Conservation (phyloP, 2,797 vertebrate species). For the Sebastes hopkinsi region DNA sequence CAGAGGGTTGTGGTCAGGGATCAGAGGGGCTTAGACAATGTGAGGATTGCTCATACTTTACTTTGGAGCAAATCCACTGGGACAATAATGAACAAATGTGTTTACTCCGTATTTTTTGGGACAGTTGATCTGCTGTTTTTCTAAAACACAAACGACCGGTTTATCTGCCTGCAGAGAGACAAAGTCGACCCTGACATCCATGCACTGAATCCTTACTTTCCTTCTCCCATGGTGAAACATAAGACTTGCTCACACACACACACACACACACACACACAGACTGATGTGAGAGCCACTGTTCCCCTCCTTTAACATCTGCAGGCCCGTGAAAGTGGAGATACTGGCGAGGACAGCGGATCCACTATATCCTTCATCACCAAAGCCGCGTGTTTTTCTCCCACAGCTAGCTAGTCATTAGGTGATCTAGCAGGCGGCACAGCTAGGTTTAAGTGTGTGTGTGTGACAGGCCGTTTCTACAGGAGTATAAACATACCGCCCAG, state of each 20-base stretch:
- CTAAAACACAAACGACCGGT: slow-evolving; percentile 22
- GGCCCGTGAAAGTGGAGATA: slow-evolving; percentile 44
- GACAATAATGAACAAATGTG: slow-evolving; percentile 3
- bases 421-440: slow-evolving; percentile 52
- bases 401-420: slow-evolving; percentile 63
- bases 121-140: not conserved
- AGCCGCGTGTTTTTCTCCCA: slow-evolving; percentile 22
- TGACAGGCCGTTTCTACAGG: slow-evolving; percentile 60
- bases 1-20: not conserved
- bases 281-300: slow-evolving; percentile 49
- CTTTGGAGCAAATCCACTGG: not conserved
- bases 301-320: slow-evolving; percentile 57
- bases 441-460: slow-evolving; percentile 47
- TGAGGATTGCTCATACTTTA: not conserved
- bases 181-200: not conserved
- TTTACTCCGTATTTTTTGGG: not conserved
- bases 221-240: slow-evolving; percentile 17
- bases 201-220: slow-evolving; percentile 23
- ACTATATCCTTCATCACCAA: slow-evolving; percentile 56
- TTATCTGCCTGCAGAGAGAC: slow-evolving; percentile 25
- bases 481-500: slow-evolving; percentile 70
- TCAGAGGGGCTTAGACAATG: not conserved
- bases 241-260: not conserved
- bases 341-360: slow-evolving; percentile 43
- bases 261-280: not conserved